phyloP scores from a whole-genome alignment of 64 coral and sea anemone species.

The Orbicella faveolata region DNA sequence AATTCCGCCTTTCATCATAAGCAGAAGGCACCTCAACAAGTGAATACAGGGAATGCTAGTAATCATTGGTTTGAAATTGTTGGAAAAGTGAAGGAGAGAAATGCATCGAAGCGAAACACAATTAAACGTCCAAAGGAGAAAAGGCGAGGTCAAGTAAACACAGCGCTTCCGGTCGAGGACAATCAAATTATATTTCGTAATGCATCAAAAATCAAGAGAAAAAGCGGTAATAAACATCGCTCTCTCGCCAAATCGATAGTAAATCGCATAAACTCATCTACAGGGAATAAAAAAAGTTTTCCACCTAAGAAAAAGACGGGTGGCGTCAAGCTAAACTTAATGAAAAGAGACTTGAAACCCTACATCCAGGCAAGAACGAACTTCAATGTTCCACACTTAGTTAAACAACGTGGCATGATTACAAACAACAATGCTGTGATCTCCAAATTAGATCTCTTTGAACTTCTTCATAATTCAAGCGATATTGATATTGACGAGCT shows the following conservation, averaged over 20 bases:
- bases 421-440: not conserved
- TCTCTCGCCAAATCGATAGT: not conserved
- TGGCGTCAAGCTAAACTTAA: not conserved
- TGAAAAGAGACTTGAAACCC: not conserved
- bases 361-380: not conserved
- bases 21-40: not conserved
- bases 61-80: slow-evolving; percentile 27
- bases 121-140: not conserved
- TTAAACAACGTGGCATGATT: not conserved
- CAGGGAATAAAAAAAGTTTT: not conserved
- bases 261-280: not conserved
- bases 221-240: not conserved
- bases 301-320: not conserved
- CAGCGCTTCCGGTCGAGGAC: not conserved
- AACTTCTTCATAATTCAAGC: slow-evolving; percentile 1
- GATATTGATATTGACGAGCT: not conserved
- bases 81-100: not conserved
- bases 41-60: not conserved
- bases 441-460: not conserved
- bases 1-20: not conserved
- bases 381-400: not conserved
- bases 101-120: not conserved
- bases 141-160: not conserved
- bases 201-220: not conserved
- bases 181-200: not conserved